phyloP scores from a whole-genome alignment of 2,797 vertebrate species.

The Novumbra hubbsi region DNA sequence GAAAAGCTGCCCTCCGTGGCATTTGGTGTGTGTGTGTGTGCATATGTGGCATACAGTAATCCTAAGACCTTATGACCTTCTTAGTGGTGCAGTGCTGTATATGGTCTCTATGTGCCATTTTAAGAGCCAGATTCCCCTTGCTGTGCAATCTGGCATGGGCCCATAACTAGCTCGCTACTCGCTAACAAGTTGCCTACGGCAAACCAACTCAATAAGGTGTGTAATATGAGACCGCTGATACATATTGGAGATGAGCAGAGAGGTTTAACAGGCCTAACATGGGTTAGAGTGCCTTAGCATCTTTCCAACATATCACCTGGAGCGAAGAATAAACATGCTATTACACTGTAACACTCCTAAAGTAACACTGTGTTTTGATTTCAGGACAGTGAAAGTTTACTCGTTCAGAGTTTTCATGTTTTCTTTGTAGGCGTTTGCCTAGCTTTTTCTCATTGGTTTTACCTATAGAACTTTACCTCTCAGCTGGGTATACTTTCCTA shows the following conservation, averaged over 20 bases:
- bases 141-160: slow-evolving; percentile 51
- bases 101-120: slow-evolving; percentile 37
- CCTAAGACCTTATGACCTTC: no score
- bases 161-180: slow-evolving; percentile 41
- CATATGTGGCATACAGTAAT: no score
- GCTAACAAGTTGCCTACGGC: slow-evolving; percentile 55
- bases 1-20: slow-evolving; percentile 29
- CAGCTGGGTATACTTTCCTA: neutral
- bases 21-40: no score
- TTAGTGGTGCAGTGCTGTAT: slow-evolving; percentile 27
- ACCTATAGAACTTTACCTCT: slow-evolving; percentile 17
- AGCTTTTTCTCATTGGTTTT: slow-evolving; percentile 8
- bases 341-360: no score
- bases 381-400: neutral
- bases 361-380: neutral
- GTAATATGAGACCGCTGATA: slow-evolving; percentile 54
- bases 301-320: slow-evolving; percentile 27
- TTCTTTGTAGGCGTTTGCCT: neutral
- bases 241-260: slow-evolving; percentile 17
- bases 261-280: neutral
- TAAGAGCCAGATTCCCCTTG: slow-evolving; percentile 45
- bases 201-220: slow-evolving; percentile 63
- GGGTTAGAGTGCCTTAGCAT: slow-evolving; percentile 32
- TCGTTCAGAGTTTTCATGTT: neutral
- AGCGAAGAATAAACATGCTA: slow-evolving; percentile 5